Evolutionary conservation across 2,888 invertebrate genomes (phyloP).

Genomic region (Steromphala cineraria): DNA sequence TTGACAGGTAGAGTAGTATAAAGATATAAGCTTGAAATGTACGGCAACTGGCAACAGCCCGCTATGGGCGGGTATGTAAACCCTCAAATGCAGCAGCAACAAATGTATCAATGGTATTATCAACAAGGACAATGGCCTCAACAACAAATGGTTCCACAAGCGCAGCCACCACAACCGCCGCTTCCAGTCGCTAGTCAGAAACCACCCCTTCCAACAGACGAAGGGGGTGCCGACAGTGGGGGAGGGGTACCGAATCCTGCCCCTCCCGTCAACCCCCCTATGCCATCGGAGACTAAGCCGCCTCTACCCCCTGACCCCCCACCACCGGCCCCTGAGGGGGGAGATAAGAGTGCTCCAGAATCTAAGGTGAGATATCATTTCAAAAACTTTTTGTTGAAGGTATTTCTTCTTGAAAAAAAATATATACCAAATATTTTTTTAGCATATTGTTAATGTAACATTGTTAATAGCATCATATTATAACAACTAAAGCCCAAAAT

Average conservation of each 20-base stretch:
- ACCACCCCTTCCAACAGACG: slow-evolving; percentile 33
- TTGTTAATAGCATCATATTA: too few relatives aligned
- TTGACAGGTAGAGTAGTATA: too few relatives aligned
- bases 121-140: slow-evolving; percentile 31
- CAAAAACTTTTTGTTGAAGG: too few relatives aligned
- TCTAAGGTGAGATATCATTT: not conserved
- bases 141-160: slow-evolving; percentile 9
- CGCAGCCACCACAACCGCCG: slow-evolving; percentile 28
- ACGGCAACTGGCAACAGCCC: slow-evolving; percentile 21
- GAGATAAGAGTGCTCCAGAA: not conserved
- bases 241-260: slow-evolving; percentile 45
- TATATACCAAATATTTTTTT: too few relatives aligned
- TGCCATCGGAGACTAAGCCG: slow-evolving; percentile 65
- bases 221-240: not conserved
- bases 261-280: slow-evolving; percentile 61
- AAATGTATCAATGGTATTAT: slow-evolving; percentile 47
- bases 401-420: too few relatives aligned
- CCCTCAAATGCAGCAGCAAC: slow-evolving; percentile 17
- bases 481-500: too few relatives aligned
- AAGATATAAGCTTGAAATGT: not conserved
- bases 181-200: slow-evolving; percentile 25
- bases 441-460: too few relatives aligned
- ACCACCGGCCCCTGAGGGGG: slow-evolving; percentile 41
- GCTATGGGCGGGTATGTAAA: not conserved
- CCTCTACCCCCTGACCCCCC: slow-evolving; percentile 71